Evolutionary conservation across 2,113 vertebrate genomes (phyloP).

Genomic region (Microtus ochrogaster): DNA sequence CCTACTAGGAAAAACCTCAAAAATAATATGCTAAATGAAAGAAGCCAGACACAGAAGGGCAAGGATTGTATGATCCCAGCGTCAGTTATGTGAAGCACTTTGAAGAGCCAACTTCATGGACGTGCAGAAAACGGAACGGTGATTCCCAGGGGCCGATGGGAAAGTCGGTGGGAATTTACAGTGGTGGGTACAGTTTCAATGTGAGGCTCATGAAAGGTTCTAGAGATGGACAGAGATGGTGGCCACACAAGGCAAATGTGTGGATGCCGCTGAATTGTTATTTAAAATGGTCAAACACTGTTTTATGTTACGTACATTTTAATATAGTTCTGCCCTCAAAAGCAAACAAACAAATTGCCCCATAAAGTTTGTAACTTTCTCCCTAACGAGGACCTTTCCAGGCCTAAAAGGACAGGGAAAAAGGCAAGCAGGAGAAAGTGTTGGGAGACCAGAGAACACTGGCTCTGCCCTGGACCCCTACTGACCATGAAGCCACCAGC

Average conservation of each 20-base stretch:
- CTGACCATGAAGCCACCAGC: constrained; percentile 50
- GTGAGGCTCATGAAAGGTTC: background rate
- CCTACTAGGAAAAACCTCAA: background rate
- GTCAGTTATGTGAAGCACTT: background rate
- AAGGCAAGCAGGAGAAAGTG: constrained; percentile 6
- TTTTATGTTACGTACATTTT: background rate
- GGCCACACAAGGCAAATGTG: background rate
- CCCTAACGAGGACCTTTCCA: constrained; percentile 76
- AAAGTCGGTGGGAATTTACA: background rate
- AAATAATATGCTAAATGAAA: background rate
- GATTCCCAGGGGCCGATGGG: background rate
- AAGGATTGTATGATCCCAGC: background rate
- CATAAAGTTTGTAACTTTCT: constrained; percentile 57
- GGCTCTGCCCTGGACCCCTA: constrained; percentile 64
- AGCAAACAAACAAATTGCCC: background rate
- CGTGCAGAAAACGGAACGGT: background rate
- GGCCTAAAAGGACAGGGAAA: constrained; percentile 66
- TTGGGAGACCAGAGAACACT: background rate
- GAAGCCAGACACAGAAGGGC: constrained; percentile 17
- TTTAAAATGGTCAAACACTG: background rate
- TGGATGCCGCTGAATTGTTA: background rate
- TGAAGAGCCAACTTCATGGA: background rate
- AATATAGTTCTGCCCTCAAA: background rate
- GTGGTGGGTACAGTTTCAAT: background rate
- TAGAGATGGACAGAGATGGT: background rate